Percentiles rank a stretch among this genome's conserved stretches.
phyloP scores from a whole-genome alignment of 2,113 vertebrate genomes.

The Rana temporaria region DNA sequence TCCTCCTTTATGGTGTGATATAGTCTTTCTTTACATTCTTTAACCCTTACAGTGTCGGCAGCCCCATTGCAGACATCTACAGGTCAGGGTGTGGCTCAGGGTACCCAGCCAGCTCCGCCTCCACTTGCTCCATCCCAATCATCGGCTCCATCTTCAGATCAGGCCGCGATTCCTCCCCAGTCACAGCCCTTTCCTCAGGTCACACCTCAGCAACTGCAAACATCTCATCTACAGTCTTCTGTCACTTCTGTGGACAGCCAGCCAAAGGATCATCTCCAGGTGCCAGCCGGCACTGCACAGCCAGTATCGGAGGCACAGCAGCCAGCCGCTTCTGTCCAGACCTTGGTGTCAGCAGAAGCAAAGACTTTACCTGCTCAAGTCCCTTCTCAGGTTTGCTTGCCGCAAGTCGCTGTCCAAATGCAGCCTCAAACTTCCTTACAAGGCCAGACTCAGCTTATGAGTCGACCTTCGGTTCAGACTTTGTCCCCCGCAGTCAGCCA shows the following conservation, averaged over 20 bases:
- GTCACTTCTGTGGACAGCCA: slow-evolving; percentile 47
- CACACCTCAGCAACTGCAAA: slow-evolving; percentile 71
- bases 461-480: slow-evolving; percentile 64
- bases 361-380: slow-evolving; percentile 61
- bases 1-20: background rate
- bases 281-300: slow-evolving; percentile 53
- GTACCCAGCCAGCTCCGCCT: background rate
- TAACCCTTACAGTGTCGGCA: slow-evolving; percentile 48
- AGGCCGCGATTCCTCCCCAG: slow-evolving; percentile 1
- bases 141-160: background rate
- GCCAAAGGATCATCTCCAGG: slow-evolving; percentile 41
- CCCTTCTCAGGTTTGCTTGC: slow-evolving; percentile 43
- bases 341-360: slow-evolving; percentile 65
- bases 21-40: background rate
- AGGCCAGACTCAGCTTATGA: slow-evolving; percentile 57
- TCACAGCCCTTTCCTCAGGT: slow-evolving; percentile 58
- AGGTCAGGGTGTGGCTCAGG: slow-evolving; percentile 48
- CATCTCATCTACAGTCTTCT: slow-evolving; percentile 61
- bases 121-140: background rate
- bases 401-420: slow-evolving; percentile 67
- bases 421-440: slow-evolving; percentile 60
- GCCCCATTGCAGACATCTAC: slow-evolving; percentile 69
- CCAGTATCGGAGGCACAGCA: slow-evolving; percentile 67
- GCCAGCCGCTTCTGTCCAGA: slow-evolving; percentile 58
- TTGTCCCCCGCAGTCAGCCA: slow-evolving; percentile 73